Evolutionary conservation across 2,797 vertebrate species (phyloP).

Genomic region (Limosa lapponica): DNA sequence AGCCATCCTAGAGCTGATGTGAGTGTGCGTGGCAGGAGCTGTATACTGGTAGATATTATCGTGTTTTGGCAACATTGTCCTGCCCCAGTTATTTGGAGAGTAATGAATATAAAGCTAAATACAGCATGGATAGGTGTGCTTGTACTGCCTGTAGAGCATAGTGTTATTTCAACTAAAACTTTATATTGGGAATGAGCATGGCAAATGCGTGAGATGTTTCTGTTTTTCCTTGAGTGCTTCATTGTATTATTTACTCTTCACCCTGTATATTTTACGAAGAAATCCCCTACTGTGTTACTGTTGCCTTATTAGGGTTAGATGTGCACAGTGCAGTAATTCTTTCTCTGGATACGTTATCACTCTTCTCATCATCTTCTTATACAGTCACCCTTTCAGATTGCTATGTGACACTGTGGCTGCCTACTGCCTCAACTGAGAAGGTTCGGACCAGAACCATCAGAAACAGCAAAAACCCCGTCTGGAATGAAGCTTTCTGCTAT

Average conservation of each 20-base stretch:
- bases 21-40: rapidly evolving
- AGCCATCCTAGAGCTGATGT: neutral
- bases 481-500: slow-evolving; percentile 88
- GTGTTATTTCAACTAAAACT: neutral
- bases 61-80: neutral
- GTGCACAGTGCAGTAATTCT: neutral
- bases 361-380: neutral
- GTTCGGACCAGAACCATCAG: slow-evolving; percentile 78
- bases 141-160: neutral
- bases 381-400: slow-evolving; percentile 83
- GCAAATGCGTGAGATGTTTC: neutral
- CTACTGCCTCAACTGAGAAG: slow-evolving; percentile 78
- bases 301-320: neutral
- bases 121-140: neutral
- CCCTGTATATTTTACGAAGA: neutral
- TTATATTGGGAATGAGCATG: neutral
- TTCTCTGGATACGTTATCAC: neutral
- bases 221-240: neutral
- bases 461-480: slow-evolving; percentile 80
- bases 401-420: slow-evolving; percentile 83
- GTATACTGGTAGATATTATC: neutral
- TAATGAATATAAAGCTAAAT: neutral
- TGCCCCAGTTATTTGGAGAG: neutral
- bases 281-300: neutral
- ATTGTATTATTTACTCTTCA: neutral